These are phyloP conservation scores for Diploptera punctata DNA, from an alignment of 2,888 invertebrate species.

Conservation along the genomic window DNA sequence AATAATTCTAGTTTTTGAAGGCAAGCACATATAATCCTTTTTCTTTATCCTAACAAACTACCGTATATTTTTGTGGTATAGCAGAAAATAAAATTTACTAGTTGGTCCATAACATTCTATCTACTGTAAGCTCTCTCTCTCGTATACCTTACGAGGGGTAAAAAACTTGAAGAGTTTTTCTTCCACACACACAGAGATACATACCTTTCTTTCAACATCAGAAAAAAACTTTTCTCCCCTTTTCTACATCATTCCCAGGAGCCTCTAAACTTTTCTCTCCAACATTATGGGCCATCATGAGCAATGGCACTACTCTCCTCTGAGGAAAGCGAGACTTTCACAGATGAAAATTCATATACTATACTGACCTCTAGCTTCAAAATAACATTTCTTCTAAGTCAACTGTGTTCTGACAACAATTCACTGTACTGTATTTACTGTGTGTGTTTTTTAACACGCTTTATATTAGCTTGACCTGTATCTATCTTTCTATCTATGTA, in stretches of 20 bases:
- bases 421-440: too few relatives aligned
- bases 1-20: constrained; percentile 8
- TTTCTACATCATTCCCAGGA: not conserved
- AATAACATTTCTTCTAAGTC: not conserved
- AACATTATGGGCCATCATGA: not conserved
- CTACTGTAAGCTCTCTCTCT: not conserved
- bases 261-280: not conserved
- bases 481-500: too few relatives aligned
- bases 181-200: not conserved
- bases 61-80: not conserved
- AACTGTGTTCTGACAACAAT: too few relatives aligned
- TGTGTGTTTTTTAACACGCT: too few relatives aligned
- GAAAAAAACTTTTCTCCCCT: not conserved
- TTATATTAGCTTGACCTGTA: too few relatives aligned
- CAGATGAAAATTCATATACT: not conserved
- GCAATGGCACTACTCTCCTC: not conserved
- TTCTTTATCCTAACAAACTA: not conserved
- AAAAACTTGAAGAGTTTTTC: not conserved
- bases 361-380: not conserved
- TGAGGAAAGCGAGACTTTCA: not conserved
- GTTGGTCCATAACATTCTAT: not conserved
- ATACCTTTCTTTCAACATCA: constrained; percentile 3
- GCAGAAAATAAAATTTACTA: constrained; percentile 20
- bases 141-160: not conserved
- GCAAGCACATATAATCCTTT: constrained; percentile 4